Conservation (phyloP, 2,113 vertebrate species). For the Dromaius novaehollandiae region DNA sequence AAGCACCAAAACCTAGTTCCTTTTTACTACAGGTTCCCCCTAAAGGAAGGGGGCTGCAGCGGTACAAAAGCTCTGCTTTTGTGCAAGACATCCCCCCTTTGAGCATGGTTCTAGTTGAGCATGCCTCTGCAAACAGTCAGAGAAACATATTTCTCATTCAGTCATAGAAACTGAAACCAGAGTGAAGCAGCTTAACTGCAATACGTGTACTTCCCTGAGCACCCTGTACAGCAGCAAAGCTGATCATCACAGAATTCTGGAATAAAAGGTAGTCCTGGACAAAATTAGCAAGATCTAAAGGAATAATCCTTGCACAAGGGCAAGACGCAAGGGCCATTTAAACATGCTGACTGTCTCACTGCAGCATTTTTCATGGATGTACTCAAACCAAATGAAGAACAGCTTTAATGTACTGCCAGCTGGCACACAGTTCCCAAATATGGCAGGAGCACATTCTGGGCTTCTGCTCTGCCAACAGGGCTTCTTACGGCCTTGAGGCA, state of each 20-base stretch:
- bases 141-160: not conserved
- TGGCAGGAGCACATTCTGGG: not conserved
- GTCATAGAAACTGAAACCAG: not conserved
- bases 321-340: not conserved
- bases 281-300: not conserved
- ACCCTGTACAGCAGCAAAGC: not conserved
- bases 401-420: not conserved
- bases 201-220: not conserved
- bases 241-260: not conserved
- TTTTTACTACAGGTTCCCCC: too few relatives aligned
- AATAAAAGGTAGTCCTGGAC: not conserved
- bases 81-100: not conserved
- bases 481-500: not conserved
- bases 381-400: not conserved
- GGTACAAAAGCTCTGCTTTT: too few relatives aligned
- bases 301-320: not conserved
- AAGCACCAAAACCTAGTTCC: too few relatives aligned
- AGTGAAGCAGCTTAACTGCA: not conserved
- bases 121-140: not conserved
- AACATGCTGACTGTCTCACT: not conserved
- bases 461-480: not conserved
- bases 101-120: too few relatives aligned
- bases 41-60: not conserved
- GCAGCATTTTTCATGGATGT: not conserved
- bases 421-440: too few relatives aligned